Evolutionary conservation across 1,140 invertebrate species (phyloP).

Genomic region (Heliconius nattereri): DNA sequence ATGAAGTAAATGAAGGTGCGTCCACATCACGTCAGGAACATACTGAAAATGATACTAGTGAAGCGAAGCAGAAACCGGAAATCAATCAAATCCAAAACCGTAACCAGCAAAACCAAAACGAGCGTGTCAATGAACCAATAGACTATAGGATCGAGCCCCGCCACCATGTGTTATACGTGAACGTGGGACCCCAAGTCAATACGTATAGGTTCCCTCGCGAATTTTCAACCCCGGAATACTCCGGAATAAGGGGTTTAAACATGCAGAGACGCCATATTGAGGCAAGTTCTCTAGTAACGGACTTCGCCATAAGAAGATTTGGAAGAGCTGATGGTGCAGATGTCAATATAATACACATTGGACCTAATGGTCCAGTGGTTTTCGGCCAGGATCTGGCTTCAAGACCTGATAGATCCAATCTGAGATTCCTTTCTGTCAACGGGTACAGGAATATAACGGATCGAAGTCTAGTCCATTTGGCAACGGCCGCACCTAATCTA

Average conservation of each 20-base stretch:
- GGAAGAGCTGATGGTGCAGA: slow-evolving; percentile 58
- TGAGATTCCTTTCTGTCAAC: slow-evolving; percentile 73
- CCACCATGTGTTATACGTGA: slow-evolving; percentile 48
- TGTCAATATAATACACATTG: slow-evolving; percentile 61
- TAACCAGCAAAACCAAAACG: slow-evolving; percentile 10
- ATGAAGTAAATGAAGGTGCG: slow-evolving; percentile 40
- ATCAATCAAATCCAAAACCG: slow-evolving; percentile 26
- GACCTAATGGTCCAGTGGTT: slow-evolving; percentile 38
- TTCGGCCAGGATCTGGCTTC: slow-evolving; percentile 25
- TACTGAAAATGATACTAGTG: background rate
- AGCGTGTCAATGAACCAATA: slow-evolving; percentile 26
- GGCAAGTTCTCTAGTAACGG: slow-evolving; percentile 48
- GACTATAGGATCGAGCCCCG: slow-evolving; percentile 47
- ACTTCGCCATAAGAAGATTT: slow-evolving; percentile 58
- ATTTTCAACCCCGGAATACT: background rate
- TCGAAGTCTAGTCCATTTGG: slow-evolving; percentile 83
- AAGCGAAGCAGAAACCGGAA: slow-evolving; percentile 28
- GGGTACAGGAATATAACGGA: slow-evolving; percentile 85
- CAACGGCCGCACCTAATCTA: slow-evolving; percentile 82
- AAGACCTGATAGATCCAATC: slow-evolving; percentile 56
- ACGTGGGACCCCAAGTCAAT: slow-evolving; percentile 44
- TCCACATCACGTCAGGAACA: slow-evolving; percentile 34
- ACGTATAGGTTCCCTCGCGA: slow-evolving; percentile 43
- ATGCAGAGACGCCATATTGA: slow-evolving; percentile 37
- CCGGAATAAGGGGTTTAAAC: background rate